Conservation (phyloP, 2,888 invertebrate genomes). For the Unio pictorum region DNA sequence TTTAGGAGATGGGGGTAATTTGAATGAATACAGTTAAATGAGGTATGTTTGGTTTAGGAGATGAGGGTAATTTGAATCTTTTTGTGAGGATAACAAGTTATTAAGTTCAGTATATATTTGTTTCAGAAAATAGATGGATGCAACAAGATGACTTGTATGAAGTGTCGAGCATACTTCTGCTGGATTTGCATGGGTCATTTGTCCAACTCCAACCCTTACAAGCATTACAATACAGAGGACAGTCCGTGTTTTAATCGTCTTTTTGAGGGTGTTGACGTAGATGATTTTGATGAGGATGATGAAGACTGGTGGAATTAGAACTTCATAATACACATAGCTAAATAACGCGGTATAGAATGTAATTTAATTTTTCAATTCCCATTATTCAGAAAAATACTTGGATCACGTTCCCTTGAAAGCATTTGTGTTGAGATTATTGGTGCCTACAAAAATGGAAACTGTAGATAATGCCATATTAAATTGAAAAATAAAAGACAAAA, state of each 20-base stretch:
- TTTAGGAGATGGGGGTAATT: no score
- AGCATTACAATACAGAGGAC: slow-evolving; percentile 74
- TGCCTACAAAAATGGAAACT: no score
- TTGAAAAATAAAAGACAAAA: no score
- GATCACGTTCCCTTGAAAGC: no score
- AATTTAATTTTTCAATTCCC: no score
- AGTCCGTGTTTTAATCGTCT: slow-evolving; percentile 75
- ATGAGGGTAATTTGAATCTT: neutral
- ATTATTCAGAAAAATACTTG: no score
- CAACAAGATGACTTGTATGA: slow-evolving; percentile 80
- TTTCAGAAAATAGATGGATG: slow-evolving; percentile 79
- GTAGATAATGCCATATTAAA: no score
- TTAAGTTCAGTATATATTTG: slow-evolving; percentile 6
- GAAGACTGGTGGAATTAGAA: slow-evolving; percentile 1
- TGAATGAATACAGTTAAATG: neutral
- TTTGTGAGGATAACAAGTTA: neutral
- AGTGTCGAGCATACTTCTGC: slow-evolving; percentile 78
- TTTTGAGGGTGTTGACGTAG: slow-evolving; percentile 70
- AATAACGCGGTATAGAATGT: no score
- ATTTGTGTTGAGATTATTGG: no score
- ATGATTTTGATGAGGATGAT: slow-evolving; percentile 25
- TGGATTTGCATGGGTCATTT: slow-evolving; percentile 76
- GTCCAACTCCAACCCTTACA: slow-evolving; percentile 75
- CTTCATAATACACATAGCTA: neutral
- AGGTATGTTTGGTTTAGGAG: neutral